These are phyloP conservation scores for Philantomba maxwellii DNA, from an alignment of 2,113 vertebrate species.

Conservation along the genomic window DNA sequence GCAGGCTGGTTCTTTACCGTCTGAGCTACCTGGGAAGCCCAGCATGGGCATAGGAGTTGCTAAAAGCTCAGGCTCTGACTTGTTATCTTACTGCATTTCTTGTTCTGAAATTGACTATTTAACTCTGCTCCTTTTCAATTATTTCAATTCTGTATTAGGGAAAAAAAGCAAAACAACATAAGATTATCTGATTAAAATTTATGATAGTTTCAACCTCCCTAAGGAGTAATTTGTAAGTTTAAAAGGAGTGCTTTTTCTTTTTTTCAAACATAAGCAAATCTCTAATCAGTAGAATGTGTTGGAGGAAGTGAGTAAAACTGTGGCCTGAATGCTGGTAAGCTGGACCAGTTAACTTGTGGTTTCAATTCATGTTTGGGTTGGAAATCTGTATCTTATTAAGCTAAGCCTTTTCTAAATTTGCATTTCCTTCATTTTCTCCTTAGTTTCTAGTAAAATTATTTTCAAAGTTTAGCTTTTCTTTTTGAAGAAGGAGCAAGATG, in stretches of 20 bases:
- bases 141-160: neutral
- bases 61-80: neutral
- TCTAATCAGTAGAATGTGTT: constrained; percentile 41
- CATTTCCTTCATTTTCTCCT: constrained; percentile 31
- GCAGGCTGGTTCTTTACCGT: neutral
- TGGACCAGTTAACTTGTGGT: neutral
- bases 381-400: constrained; percentile 42
- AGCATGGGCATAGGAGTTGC: neutral
- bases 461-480: neutral
- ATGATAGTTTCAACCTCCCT: neutral
- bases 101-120: neutral
- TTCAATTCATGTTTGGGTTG: constrained; percentile 41
- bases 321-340: constrained; percentile 1
- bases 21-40: neutral
- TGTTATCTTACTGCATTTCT: neutral
- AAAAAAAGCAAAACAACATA: neutral
- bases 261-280: neutral
- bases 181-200: constrained; percentile 3
- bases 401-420: constrained; percentile 20
- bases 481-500: neutral
- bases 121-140: neutral
- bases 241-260: neutral
- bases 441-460: neutral
- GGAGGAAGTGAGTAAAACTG: neutral
- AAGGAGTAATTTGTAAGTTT: constrained; percentile 40